phyloP scores from a whole-genome alignment of 2,888 invertebrate species.

The Stenurella melanura region DNA sequence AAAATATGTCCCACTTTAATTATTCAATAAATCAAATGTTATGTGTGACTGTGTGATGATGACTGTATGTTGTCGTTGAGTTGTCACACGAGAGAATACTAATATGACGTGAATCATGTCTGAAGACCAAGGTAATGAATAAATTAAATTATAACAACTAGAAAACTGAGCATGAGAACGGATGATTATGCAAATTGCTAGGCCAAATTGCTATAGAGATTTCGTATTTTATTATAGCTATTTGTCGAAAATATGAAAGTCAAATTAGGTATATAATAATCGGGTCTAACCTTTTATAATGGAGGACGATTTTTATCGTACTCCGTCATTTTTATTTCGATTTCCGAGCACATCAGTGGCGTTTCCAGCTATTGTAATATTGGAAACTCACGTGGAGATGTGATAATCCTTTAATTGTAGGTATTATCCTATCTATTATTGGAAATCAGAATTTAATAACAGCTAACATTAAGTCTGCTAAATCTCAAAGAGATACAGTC shows the following conservation, averaged over 20 bases:
- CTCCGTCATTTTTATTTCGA: not conserved
- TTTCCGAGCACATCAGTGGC: not conserved
- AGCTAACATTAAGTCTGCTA: too few relatives aligned
- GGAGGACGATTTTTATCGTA: not conserved
- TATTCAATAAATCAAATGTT: not conserved
- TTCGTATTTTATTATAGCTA: slow-evolving; percentile 32
- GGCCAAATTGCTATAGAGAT: not conserved
- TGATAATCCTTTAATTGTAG: too few relatives aligned
- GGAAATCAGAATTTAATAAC: too few relatives aligned
- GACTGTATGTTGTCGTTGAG: not conserved
- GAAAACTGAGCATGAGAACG: slow-evolving; percentile 20
- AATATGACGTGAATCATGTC: slow-evolving; percentile 26
- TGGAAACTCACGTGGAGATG: too few relatives aligned
- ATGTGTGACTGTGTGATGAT: not conserved
- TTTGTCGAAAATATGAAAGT: slow-evolving; percentile 43
- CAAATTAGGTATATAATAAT: slow-evolving; percentile 37
- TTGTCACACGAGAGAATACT: slow-evolving; percentile 1
- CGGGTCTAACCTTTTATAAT: slow-evolving; percentile 7
- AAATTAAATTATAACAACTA: slow-evolving; percentile 34
- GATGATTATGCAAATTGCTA: slow-evolving; percentile 41
- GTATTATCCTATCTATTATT: too few relatives aligned
- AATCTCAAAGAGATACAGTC: too few relatives aligned
- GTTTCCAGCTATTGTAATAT: too few relatives aligned
- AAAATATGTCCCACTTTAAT: not conserved
- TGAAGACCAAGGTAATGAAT: slow-evolving; percentile 19